These are phyloP conservation scores for Allacma fusca DNA, from an alignment of 2,888 invertebrate genomes.

Conservation along the genomic window DNA sequence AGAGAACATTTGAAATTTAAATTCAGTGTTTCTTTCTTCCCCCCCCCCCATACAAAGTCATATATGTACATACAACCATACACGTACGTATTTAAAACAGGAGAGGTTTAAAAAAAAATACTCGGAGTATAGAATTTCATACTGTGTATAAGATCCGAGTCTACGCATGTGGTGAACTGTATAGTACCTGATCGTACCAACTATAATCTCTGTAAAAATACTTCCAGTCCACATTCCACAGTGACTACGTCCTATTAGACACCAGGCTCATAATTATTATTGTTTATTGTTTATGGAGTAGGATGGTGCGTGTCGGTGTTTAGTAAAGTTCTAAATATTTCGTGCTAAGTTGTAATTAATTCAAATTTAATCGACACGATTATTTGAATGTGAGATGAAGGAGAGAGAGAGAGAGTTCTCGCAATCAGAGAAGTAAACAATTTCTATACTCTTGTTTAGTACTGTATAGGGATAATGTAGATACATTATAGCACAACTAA, in stretches of 20 bases:
- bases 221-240: not conserved
- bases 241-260: not conserved
- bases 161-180: too few relatives aligned
- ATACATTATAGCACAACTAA: not conserved
- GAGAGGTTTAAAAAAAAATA: not conserved
- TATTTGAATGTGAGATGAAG: slow-evolving; percentile 14
- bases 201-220: too few relatives aligned
- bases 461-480: too few relatives aligned
- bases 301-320: slow-evolving; percentile 16
- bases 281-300: slow-evolving; percentile 12
- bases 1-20: not conserved
- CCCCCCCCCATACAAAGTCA: too few relatives aligned
- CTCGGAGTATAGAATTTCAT: too few relatives aligned
- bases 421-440: not conserved
- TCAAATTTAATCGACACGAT: slow-evolving; percentile 29
- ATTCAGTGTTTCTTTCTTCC: not conserved
- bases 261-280: slow-evolving; percentile 6
- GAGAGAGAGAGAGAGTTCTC: not conserved
- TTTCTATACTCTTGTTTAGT: not conserved
- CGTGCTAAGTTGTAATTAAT: slow-evolving; percentile 20
- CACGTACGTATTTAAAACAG: not conserved
- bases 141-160: too few relatives aligned
- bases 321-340: slow-evolving; percentile 7
- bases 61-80: not conserved
- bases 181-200: too few relatives aligned